These are phyloP conservation scores for Capreolus pygargus DNA, from an alignment of 2,113 vertebrate genomes.

Conservation along the genomic window DNA sequence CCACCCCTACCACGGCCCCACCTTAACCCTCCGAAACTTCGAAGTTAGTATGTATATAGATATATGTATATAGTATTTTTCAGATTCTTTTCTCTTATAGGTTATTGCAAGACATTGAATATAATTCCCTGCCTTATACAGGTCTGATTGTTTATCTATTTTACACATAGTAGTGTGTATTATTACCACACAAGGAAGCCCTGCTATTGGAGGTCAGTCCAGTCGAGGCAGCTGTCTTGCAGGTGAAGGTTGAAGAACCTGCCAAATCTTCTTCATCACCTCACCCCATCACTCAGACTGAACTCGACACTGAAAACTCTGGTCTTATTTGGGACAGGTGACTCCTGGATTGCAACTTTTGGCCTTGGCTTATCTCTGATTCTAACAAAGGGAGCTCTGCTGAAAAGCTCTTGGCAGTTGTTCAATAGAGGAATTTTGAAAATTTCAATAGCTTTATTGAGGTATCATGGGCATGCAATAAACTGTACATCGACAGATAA, in stretches of 20 bases:
- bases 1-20: accelerated
- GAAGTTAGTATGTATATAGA: not conserved
- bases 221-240: accelerated
- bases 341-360: not conserved
- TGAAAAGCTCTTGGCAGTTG: conserved; percentile 14
- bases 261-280: not conserved
- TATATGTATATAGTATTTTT: no score
- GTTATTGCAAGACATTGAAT: no score
- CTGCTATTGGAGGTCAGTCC: accelerated
- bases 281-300: not conserved
- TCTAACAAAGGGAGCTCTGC: conserved; percentile 26
- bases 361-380: conserved; percentile 35
- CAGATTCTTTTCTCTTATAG: no score
- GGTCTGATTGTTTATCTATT: no score
- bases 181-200: accelerated
- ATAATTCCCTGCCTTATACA: no score
- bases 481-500: not conserved
- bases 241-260: accelerated
- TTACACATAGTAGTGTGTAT: not conserved
- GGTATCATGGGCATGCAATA: not conserved
- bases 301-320: not conserved
- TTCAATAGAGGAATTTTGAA: not conserved
- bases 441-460: not conserved
- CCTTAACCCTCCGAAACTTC: not conserved
- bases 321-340: not conserved